A percentile compares a stretch with the other conserved stretches of the same genome.
phyloP scores from a whole-genome alignment of 2,797 vertebrate species.

The Muscicapa comitata region DNA sequence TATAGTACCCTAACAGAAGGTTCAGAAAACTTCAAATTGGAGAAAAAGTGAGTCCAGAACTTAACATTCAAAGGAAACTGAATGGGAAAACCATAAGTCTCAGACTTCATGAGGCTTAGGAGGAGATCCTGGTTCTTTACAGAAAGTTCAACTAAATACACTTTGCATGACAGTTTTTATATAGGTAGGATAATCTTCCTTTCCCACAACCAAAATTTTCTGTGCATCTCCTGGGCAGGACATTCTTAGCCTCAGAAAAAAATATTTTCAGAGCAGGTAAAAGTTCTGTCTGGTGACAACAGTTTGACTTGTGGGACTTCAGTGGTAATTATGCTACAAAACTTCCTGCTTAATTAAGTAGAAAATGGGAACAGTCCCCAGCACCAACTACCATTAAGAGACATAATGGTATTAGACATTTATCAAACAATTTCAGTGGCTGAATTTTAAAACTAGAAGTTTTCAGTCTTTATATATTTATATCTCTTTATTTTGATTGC shows the following conservation, averaged over 20 bases:
- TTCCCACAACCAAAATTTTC: neutral
- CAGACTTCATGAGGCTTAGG: neutral
- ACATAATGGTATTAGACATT: neutral
- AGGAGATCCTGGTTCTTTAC: neutral
- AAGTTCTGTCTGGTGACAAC: neutral
- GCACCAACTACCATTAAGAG: neutral
- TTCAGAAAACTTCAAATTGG: neutral
- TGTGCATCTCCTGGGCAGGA: neutral
- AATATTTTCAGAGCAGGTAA: neutral
- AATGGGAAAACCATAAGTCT: neutral
- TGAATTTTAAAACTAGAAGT: neutral
- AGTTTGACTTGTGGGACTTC: neutral
- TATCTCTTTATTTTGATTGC: conserved; percentile 21
- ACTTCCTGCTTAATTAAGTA: neutral
- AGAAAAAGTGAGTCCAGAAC: neutral
- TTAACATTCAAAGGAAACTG: neutral
- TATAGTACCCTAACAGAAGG: neutral
- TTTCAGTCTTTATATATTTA: neutral
- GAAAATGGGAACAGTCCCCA: neutral
- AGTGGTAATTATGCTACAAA: neutral
- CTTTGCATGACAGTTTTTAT: neutral
- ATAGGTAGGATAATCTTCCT: neutral
- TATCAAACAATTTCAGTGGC: neutral
- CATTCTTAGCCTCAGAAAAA: neutral
- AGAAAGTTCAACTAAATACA: neutral